Evolutionary conservation across 2,113 vertebrate species (phyloP).

Genomic region (Lethenteron camtschaticum): DNA sequence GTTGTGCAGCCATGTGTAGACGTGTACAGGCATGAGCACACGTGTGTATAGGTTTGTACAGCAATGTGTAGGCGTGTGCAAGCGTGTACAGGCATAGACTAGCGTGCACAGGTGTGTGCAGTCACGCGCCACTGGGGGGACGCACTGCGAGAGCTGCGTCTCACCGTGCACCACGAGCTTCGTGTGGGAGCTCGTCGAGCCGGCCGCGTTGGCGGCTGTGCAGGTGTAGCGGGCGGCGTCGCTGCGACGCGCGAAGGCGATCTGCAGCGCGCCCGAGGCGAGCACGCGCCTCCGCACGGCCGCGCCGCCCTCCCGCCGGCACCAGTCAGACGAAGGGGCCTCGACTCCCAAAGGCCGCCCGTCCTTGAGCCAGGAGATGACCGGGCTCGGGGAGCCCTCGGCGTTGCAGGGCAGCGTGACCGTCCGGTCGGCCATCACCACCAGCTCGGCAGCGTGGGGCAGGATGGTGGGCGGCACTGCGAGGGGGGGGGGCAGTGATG

Average conservation of each 20-base stretch:
- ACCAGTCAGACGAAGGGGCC: too few relatives aligned
- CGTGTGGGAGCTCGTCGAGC: conserved; percentile 29
- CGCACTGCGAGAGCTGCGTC: conserved; percentile 9
- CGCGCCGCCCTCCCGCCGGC: conserved; percentile 18
- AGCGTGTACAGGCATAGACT: too few relatives aligned
- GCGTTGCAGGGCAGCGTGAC: conserved; percentile 43
- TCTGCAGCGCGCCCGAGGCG: conserved; percentile 49
- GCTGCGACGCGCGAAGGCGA: conserved; percentile 38
- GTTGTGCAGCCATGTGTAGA: too few relatives aligned
- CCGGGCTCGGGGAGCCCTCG: conserved; percentile 42
- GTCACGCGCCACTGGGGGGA: background rate
- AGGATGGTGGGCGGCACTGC: conserved; percentile 59
- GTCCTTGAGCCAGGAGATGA: conserved; percentile 52
- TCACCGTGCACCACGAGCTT: conserved; percentile 48
- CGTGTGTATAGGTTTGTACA: too few relatives aligned
- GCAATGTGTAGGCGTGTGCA: too few relatives aligned
- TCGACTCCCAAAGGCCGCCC: conserved; percentile 18
- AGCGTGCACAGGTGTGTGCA: too few relatives aligned
- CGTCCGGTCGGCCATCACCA: conserved; percentile 41
- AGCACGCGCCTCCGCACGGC: conserved; percentile 39
- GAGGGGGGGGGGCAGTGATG: conserved; percentile 8
- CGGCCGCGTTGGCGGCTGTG: conserved; percentile 43
- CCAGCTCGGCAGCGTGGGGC: conserved; percentile 24
- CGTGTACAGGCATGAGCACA: too few relatives aligned
- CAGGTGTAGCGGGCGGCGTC: conserved; percentile 58